Evolutionary conservation across 2,888 invertebrate genomes (phyloP), one percentile per base, ranked within the genome.

Genomic region (Sminthurides aquaticus): DNA sequence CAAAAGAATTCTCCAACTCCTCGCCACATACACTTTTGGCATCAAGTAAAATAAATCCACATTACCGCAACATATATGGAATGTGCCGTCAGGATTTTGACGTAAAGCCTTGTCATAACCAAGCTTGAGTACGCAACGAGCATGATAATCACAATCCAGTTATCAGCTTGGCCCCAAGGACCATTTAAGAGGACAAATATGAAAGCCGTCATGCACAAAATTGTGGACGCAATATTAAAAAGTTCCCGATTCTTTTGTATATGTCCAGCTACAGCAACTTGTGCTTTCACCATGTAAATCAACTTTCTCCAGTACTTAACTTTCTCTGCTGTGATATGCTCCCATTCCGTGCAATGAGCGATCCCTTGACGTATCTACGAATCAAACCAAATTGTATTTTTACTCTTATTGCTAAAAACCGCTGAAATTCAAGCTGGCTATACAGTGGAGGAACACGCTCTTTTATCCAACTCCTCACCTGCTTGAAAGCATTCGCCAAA

Each of bases 161-260:
- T 49, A 2, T 48, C 60, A 34, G 29, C 48, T 8, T 15, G 18
- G 2, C 2, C 11, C 60, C 60, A 60, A 25, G 60, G 34, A 8
- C 48, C 43, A 27, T 60, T 59, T 0, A 59, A 43, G 1, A 29
- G 27, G 15, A 54, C 18, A 29, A 55, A 60, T 11, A 49, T 25
- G 3, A 24, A 25, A 8, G 11, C 24, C 1, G 59, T 55, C 3
- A 59, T 52, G 0, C 59, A 3, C n/a, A 61, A 11, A 18, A 64
- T 60, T 2, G 54, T 54, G 1, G n/a, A 3, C 15, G 29, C 43
- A 3, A 60, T 22, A 15, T 43, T 49, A 2, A 60, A n/a, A 11
- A 64, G 55, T 25, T 64, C 59, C 11, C 54, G 59, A 22, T 18
- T 28, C 29, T 64, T 64, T n/a, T 60, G 54, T 34, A 49, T 54